phyloP scores from a whole-genome alignment of 2,797 vertebrate genomes.

The Petrocephalus sullivani region DNA sequence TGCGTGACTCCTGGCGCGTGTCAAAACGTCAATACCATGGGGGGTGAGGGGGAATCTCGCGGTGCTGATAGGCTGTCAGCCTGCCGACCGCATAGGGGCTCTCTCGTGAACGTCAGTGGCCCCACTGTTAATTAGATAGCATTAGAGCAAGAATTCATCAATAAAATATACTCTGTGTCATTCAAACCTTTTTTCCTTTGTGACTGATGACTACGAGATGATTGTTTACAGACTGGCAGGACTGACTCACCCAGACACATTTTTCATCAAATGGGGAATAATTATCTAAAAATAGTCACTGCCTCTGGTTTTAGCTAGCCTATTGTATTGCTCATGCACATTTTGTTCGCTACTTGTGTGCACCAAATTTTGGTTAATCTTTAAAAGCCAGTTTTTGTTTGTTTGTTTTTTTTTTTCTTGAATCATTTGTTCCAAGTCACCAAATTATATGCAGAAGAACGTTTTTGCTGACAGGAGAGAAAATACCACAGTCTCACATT shows the following conservation, averaged over 20 bases:
- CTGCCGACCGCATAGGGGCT: not conserved
- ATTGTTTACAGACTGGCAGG: not conserved
- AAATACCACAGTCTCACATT: constrained; percentile 4
- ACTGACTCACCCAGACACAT: not conserved
- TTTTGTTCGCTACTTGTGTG: not conserved
- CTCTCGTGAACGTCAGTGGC: not conserved
- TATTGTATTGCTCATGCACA: not conserved
- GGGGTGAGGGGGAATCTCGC: not conserved
- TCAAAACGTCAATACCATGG: not conserved
- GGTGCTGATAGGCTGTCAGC: not conserved
- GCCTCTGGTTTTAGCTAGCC: not conserved
- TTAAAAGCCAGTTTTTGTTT: not conserved
- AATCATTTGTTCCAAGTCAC: not conserved
- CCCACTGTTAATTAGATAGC: not conserved
- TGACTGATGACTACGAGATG: not conserved
- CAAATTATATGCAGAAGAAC: not conserved
- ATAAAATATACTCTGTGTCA: not conserved
- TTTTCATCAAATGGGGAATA: not conserved
- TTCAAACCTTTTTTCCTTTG: not conserved
- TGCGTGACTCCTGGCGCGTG: not conserved
- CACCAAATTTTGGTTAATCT: not conserved
- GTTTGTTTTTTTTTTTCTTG: not conserved
- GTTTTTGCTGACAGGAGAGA: not conserved
- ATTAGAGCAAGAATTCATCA: not conserved
- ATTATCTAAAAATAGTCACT: not conserved